Percentiles rank a stretch among this genome's conserved stretches.
Evolutionary conservation across 1,140 invertebrate species (phyloP).

Genomic region (Drosophila navojoa): DNA sequence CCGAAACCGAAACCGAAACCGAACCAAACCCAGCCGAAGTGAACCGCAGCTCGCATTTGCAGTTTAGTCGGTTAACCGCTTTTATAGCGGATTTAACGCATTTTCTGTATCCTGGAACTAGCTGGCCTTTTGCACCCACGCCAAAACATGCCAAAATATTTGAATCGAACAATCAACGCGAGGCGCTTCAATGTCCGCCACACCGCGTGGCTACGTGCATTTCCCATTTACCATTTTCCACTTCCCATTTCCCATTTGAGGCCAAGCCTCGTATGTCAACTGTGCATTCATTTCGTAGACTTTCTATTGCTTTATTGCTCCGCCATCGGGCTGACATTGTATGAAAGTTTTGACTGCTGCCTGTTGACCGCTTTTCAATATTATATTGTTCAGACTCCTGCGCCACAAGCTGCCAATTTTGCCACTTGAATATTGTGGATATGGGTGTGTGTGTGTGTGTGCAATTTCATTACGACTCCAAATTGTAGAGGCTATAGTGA

Average conservation of each 20-base stretch:
- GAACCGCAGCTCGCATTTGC: conserved; percentile 72
- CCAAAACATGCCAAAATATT: conserved; percentile 75
- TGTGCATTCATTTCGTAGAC: conserved; percentile 55
- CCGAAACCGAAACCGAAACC: conserved; percentile 25
- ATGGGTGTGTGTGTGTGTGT: neutral
- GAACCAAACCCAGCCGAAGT: conserved; percentile 27
- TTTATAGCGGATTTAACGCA: conserved; percentile 78
- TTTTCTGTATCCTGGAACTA: conserved; percentile 38
- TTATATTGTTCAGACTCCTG: conserved; percentile 47
- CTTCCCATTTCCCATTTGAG: conserved; percentile 44
- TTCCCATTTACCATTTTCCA: conserved; percentile 53
- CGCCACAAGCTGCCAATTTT: conserved; percentile 47
- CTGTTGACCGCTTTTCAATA: conserved; percentile 30
- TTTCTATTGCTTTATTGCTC: conserved; percentile 34
- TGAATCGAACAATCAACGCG: conserved; percentile 72
- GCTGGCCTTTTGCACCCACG: conserved; percentile 21
- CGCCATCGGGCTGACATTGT: conserved; percentile 46
- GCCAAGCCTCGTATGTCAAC: conserved; percentile 53
- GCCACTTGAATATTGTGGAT: conserved; percentile 46
- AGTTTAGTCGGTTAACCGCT: conserved; percentile 77
- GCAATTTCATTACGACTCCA: no score
- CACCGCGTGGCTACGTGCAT: conserved; percentile 47
- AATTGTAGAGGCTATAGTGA: no score
- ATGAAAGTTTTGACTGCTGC: conserved; percentile 39
- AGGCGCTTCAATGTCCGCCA: conserved; percentile 10